Percentiles rank a stretch among this genome's conserved stretches.
phyloP scores from a whole-genome alignment of 2,888 invertebrate genomes.

The Parnassius orleans region DNA sequence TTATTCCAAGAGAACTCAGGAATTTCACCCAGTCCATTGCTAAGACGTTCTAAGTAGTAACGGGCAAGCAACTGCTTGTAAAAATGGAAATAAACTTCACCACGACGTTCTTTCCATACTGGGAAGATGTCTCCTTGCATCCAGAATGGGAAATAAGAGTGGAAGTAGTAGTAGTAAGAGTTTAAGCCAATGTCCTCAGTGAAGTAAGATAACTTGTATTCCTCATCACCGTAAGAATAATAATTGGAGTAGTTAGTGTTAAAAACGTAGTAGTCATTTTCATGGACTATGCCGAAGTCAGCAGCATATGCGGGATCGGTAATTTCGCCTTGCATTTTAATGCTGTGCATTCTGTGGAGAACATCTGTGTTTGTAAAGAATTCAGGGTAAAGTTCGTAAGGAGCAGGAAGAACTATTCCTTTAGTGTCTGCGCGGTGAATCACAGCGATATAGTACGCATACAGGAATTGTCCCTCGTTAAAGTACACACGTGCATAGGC shows the following conservation, averaged over 20 bases:
- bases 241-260: slow-evolving; percentile 82
- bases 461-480: slow-evolving; percentile 83
- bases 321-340: slow-evolving; percentile 63
- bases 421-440: slow-evolving; percentile 81
- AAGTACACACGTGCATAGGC: slow-evolving; percentile 79
- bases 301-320: slow-evolving; percentile 49
- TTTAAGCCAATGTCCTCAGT: slow-evolving; percentile 86
- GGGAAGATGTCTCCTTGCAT: slow-evolving; percentile 75
- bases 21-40: slow-evolving; percentile 82
- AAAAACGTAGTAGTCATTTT: slow-evolving; percentile 67
- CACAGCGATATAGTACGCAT: slow-evolving; percentile 81
- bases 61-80: slow-evolving; percentile 85
- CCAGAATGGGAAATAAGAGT: slow-evolving; percentile 83
- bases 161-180: slow-evolving; percentile 84
- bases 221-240: slow-evolving; percentile 73
- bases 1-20: slow-evolving; percentile 83
- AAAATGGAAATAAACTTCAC: slow-evolving; percentile 83
- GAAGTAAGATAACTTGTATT: slow-evolving; percentile 84
- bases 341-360: slow-evolving; percentile 63
- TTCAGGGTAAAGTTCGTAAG: slow-evolving; percentile 85
- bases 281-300: slow-evolving; percentile 61
- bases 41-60: slow-evolving; percentile 85
- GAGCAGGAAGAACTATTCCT: slow-evolving; percentile 82
- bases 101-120: slow-evolving; percentile 78
- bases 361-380: slow-evolving; percentile 82